Percentiles rank a stretch among this genome's conserved stretches.
These are phyloP conservation scores for Catharus bicknelli DNA, from an alignment of 2,113 vertebrate genomes.

Conservation along the genomic window DNA sequence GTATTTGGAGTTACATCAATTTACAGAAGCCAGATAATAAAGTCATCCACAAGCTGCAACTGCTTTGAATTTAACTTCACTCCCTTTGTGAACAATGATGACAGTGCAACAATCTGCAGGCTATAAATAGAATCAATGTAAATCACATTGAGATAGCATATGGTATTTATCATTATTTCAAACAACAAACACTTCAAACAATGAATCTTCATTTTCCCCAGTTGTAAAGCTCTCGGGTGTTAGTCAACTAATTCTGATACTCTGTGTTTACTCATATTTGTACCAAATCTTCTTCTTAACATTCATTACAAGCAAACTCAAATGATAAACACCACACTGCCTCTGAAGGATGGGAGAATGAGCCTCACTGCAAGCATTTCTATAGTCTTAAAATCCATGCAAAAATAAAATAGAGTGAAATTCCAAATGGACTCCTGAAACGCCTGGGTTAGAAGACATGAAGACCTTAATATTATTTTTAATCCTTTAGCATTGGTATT, in stretches of 20 bases:
- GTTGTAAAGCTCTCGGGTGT: not conserved
- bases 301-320: not conserved
- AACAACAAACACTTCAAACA: not conserved
- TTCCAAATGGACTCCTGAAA: not conserved
- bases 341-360: not conserved
- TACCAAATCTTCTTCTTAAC: not conserved
- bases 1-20: not conserved
- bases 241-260: not conserved
- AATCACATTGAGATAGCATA: not conserved
- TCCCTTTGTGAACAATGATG: not conserved
- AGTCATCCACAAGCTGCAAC: not conserved
- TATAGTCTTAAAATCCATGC: not conserved
- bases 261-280: not conserved
- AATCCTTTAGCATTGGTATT: not conserved
- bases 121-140: not conserved
- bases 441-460: not conserved
- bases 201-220: not conserved
- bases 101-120: not conserved
- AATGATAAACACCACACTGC: not conserved
- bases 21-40: not conserved
- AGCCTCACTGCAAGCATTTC: not conserved
- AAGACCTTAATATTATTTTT: not conserved
- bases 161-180: not conserved
- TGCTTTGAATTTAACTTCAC: not conserved
- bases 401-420: not conserved